phyloP scores from a whole-genome alignment of 2,113 vertebrate species.

The Albula glossodonta region DNA sequence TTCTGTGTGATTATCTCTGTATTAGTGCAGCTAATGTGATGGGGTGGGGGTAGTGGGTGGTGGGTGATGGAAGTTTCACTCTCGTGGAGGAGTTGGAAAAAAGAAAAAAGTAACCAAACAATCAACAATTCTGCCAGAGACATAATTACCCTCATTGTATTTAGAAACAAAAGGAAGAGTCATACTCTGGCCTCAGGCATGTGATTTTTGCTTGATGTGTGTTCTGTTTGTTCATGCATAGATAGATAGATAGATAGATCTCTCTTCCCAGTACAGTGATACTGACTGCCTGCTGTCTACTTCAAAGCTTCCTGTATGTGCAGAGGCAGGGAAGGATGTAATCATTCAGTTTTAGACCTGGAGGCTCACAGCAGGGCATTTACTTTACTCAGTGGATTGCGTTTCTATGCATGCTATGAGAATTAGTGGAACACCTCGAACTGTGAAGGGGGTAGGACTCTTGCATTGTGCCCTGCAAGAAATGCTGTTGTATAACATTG shows the following conservation, averaged over 20 bases:
- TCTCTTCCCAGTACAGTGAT: background rate
- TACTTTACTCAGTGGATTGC: background rate
- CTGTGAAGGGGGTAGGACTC: background rate
- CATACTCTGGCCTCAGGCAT: background rate
- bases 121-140: background rate
- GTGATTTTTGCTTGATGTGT: background rate
- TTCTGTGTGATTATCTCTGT: background rate
- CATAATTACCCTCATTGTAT: background rate
- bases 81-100: background rate
- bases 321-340: background rate
- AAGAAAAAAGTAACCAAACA: background rate
- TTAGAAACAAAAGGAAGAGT: background rate
- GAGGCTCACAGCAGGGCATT: background rate
- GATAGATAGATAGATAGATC: background rate
- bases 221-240: background rate
- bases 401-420: background rate
- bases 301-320: background rate
- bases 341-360: background rate
- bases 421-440: background rate
- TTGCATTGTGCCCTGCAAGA: background rate
- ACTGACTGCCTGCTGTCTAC: background rate
- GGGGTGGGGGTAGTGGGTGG: too few species aligned
- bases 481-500: background rate
- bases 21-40: background rate
- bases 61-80: background rate